phyloP scores from a whole-genome alignment of 2,113 vertebrate species.

The Mola mola region DNA sequence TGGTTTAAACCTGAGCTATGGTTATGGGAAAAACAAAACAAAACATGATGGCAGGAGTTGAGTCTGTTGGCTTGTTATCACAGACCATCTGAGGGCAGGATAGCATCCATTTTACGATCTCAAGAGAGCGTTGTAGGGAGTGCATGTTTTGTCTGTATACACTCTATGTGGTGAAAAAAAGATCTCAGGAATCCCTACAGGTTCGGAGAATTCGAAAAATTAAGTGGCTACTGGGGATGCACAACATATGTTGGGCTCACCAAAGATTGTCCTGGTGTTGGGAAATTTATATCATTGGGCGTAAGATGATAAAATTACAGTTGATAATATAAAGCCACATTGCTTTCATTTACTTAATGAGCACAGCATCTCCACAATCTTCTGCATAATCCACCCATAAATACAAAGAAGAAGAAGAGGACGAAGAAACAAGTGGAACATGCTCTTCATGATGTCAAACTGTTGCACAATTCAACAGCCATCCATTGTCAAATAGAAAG shows the following conservation, averaged over 20 bases:
- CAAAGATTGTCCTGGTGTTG: too few species aligned
- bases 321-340: background rate
- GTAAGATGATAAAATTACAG: background rate
- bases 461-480: too few species aligned
- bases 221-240: constrained; percentile 1
- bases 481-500: too few species aligned
- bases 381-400: background rate
- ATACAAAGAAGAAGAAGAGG: background rate
- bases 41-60: constrained; percentile 54
- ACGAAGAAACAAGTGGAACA: background rate
- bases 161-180: constrained; percentile 9
- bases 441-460: too few species aligned
- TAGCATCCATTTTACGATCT: constrained; percentile 24
- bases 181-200: constrained; percentile 16
- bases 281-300: too few species aligned
- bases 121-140: constrained; percentile 26
- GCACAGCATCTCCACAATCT: background rate
- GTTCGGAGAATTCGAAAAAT: background rate
- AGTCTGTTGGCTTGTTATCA: constrained; percentile 56
- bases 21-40: constrained; percentile 17
- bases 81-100: constrained; percentile 45
- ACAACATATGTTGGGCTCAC: constrained; percentile 1
- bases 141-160: constrained; percentile 36
- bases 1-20: constrained; percentile 10
- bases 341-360: background rate